Evolutionary conservation across 2,797 vertebrate genomes (phyloP).

Genomic region (Coreius guichenoti): DNA sequence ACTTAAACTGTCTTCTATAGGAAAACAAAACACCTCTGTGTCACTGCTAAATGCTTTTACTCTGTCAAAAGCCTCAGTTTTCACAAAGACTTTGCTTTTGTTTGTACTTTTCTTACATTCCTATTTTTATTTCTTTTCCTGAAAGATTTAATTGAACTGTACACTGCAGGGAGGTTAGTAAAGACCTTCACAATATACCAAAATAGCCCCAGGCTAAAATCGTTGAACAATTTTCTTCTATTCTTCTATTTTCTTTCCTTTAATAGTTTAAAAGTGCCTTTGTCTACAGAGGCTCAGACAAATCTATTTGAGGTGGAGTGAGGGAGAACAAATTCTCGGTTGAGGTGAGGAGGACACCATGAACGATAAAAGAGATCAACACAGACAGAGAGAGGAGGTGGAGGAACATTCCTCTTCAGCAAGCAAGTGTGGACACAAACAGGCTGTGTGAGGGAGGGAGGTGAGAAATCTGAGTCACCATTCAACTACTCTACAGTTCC

Average conservation of each 20-base stretch:
- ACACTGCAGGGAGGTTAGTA: background rate
- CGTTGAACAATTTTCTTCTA: conserved; percentile 18
- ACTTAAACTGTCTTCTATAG: background rate
- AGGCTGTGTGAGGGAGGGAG: conserved; percentile 22
- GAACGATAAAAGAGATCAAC: conserved; percentile 31
- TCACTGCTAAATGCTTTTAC: background rate
- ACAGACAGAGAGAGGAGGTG: conserved; percentile 23
- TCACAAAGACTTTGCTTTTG: conserved; percentile 5
- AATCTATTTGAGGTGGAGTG: conserved; percentile 1
- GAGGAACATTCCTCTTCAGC: conserved; percentile 40
- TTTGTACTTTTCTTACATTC: background rate
- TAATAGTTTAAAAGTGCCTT: conserved; percentile 19
- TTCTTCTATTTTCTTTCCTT: conserved; percentile 22
- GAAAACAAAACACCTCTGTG: background rate
- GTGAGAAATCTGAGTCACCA: conserved; percentile 50
- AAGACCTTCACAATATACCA: conserved; percentile 10
- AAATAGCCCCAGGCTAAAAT: conserved; percentile 5
- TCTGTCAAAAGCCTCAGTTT: background rate
- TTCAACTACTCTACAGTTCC: conserved; percentile 62
- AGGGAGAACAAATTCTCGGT: background rate
- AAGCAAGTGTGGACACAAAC: conserved; percentile 54
- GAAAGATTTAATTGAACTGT: conserved; percentile 6
- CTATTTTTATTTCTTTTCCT: background rate
- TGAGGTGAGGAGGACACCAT: conserved; percentile 48
- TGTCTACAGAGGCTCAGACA: conserved; percentile 28